Percentiles rank a stretch among this genome's conserved stretches.
phyloP scores from a whole-genome alignment of 2,888 invertebrate genomes.

The Diaphora mendica region DNA sequence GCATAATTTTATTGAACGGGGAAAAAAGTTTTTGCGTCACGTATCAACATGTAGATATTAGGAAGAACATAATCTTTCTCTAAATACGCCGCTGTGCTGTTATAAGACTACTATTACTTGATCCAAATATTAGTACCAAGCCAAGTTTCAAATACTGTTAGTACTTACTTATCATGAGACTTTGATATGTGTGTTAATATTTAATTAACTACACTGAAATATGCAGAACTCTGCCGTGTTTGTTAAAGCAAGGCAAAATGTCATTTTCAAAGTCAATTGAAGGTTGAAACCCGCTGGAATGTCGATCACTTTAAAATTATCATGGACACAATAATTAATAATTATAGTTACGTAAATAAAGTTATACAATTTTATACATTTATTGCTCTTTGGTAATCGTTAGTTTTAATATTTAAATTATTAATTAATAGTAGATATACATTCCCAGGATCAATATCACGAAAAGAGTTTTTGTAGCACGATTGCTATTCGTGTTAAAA shows the following conservation, averaged over 20 bases:
- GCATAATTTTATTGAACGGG: too few species aligned
- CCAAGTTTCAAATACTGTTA: neutral
- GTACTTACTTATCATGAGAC: neutral
- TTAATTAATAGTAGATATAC: neutral
- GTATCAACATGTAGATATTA: too few species aligned
- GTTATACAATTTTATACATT: neutral
- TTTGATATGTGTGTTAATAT: neutral
- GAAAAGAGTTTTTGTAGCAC: neutral
- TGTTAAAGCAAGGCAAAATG: conserved; percentile 40
- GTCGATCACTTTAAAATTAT: conserved; percentile 29
- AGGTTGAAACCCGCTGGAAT: conserved; percentile 41
- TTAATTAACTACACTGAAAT: neutral
- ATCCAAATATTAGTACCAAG: neutral
- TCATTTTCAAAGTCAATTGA: conserved; percentile 43
- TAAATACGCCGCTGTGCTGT: too few species aligned
- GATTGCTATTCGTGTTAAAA: neutral
- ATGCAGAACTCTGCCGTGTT: neutral
- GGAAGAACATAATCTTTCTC: too few species aligned
- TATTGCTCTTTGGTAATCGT: neutral
- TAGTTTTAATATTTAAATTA: neutral
- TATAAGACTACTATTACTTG: too few species aligned
- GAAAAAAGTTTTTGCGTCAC: too few species aligned
- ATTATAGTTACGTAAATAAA: conserved; percentile 15
- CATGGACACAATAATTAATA: conserved; percentile 26
- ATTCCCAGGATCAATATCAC: neutral